Percentiles rank a stretch among this genome's conserved stretches.
These are phyloP conservation scores for Trisateles emortualis DNA, from an alignment of 2,888 invertebrate species.

Conservation along the genomic window DNA sequence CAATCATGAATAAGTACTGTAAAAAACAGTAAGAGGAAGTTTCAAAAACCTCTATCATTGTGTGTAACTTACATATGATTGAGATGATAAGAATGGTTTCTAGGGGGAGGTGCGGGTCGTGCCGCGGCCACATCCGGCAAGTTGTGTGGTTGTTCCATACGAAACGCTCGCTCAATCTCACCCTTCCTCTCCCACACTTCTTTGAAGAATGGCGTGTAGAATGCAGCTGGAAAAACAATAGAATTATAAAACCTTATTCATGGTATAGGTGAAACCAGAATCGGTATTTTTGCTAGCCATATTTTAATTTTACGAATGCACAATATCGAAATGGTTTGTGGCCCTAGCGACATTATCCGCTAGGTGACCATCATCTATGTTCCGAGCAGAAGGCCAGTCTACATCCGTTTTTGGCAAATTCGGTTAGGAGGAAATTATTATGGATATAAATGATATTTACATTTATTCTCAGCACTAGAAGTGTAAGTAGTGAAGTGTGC, in stretches of 20 bases:
- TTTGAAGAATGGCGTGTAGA: constrained; percentile 98
- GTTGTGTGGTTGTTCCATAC: constrained; percentile 89
- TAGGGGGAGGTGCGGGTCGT: constrained; percentile 89
- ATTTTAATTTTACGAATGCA: too few species aligned
- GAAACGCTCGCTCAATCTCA: constrained; percentile 97
- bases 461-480: constrained; percentile 94
- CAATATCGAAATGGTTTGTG: too few species aligned
- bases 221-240: constrained; percentile 89
- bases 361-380: too few species aligned
- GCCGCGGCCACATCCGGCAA: constrained; percentile 89
- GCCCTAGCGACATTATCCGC: too few species aligned
- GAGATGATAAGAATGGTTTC: constrained; percentile 93
- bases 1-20: not conserved
- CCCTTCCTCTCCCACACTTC: constrained; percentile 98
- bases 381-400: too few species aligned
- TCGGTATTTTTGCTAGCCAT: too few species aligned
- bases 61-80: constrained; percentile 87
- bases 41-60: too few species aligned
- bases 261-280: too few species aligned
- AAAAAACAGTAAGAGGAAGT: too few species aligned
- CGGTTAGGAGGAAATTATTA: not conserved
- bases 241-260: too few species aligned
- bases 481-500: constrained; percentile 97
- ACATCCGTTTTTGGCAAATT: too few species aligned
- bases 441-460: constrained; percentile 79